Evolutionary conservation across 2,797 vertebrate species (phyloP), one percentile per base, ranked within the genome.

Genomic region (Poliocrania exsul): DNA sequence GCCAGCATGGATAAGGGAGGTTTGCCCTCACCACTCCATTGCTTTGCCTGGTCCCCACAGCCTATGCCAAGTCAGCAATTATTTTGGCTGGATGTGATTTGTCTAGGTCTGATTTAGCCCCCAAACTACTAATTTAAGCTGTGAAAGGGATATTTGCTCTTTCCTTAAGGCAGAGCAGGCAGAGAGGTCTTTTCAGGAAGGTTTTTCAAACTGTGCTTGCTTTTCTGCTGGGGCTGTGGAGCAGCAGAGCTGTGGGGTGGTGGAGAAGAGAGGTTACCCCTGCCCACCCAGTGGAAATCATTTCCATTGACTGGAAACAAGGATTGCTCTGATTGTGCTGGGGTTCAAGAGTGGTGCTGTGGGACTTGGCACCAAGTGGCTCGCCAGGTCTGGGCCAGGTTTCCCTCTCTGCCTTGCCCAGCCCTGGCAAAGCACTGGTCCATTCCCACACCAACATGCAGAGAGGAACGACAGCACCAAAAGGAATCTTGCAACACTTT

Each of bases 61-160:
- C 38, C 31, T 19, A 19, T 16, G 21, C 8, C 0, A 0, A 69
- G 31, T 12, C 31, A 81, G 57, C 13, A 40, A 24, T 0, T 2
- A n/a, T 62, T 83, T 29, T 64, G 50, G 49, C 58, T 35, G 13
- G 10, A 46, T 14, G 23, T 24, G 31, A 31, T 73, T 53, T 0
- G 0, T 40, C 47, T 33, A 28, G 2, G 1, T 61, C 37, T 33
- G 23, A 53, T 31, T 53, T 72, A 81, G 20, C 13, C 42, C 42
- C 9, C 2, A 57, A 57, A 4, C 4, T 9, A 13, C 24, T 18
- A 9, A 51, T 49, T 2, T 26, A 14, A 6, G 16, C 10, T 60
- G 11, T 24, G 5, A 31, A 46, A 77, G 26, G 33, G 23, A 14
- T 51, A 23, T 77, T 56, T 74, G 28, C 44, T 40, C 56, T 83